Percentiles rank a stretch among this genome's conserved stretches.
Conservation (phyloP, 2,888 invertebrate genomes). For the Drosophila helvetica region DNA sequence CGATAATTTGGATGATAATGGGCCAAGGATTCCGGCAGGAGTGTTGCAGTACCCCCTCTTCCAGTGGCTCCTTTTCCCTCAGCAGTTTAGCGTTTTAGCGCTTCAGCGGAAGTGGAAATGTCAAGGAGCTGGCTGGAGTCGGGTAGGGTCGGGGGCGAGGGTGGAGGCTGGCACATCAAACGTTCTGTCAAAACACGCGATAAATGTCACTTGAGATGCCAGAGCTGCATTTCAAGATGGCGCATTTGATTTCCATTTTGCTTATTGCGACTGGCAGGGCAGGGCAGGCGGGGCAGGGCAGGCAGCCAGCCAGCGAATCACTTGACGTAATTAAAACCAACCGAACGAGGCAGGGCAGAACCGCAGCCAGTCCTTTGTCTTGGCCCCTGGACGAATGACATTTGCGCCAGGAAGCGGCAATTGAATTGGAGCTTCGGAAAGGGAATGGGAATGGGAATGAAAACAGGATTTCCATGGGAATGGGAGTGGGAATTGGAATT, state of each 20-base stretch:
- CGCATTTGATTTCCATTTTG: conserved; percentile 75
- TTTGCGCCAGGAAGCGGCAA: conserved; percentile 72
- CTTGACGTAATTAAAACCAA: conserved; percentile 75
- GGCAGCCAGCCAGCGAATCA: conserved; percentile 54
- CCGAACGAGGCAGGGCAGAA: background rate
- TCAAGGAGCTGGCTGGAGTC: background rate
- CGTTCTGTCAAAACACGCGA: conserved; percentile 27
- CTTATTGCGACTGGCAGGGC: conserved; percentile 54
- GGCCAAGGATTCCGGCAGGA: conserved; percentile 6
- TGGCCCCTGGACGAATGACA: conserved; percentile 61
- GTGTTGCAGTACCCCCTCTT: background rate
- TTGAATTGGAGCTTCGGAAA: conserved; percentile 10
- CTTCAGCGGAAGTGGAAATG: conserved; percentile 8
- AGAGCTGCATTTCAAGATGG: conserved; percentile 59
- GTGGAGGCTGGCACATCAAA: conserved; percentile 5
- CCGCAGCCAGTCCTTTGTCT: conserved; percentile 18
- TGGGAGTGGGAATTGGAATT: background rate
- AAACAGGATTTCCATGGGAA: background rate
- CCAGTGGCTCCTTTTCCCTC: background rate
- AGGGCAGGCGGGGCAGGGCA: too few relatives aligned
- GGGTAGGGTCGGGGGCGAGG: background rate
- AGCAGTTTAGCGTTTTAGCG: background rate
- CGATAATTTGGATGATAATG: background rate
- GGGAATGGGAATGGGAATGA: background rate
- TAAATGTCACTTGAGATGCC: conserved; percentile 36